Evolutionary conservation across 2,113 vertebrate species (phyloP).

Genomic region (Bos indicus): DNA sequence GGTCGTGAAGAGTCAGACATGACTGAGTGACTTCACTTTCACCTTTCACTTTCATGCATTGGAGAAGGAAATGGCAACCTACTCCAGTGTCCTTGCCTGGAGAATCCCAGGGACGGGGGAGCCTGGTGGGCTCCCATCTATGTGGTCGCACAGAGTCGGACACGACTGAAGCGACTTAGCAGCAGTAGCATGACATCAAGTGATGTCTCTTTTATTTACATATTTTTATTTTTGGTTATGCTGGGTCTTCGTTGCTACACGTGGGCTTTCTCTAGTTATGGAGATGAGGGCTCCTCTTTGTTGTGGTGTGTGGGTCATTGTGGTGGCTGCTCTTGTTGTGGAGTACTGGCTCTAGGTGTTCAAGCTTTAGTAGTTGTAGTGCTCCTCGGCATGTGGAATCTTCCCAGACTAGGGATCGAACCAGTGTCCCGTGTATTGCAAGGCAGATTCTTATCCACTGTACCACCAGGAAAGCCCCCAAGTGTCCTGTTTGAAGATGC

Average conservation of each 20-base stretch:
- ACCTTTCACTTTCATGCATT: too few relatives aligned
- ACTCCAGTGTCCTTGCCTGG: too few relatives aligned
- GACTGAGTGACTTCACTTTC: too few relatives aligned
- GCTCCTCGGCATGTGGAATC: not conserved
- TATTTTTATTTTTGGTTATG: not conserved
- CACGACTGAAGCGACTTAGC: too few relatives aligned
- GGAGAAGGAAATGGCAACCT: too few relatives aligned
- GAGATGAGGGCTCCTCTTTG: not conserved
- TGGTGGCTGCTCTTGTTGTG: not conserved
- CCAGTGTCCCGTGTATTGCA: not conserved
- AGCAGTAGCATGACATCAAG: too few relatives aligned
- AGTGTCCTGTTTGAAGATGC: not conserved
- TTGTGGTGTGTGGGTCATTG: not conserved
- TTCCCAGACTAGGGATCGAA: not conserved
- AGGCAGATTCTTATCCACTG: not conserved
- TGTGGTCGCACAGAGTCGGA: too few relatives aligned
- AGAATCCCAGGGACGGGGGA: too few relatives aligned
- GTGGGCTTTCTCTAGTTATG: not conserved
- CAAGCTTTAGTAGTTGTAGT: not conserved
- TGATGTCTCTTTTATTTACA: not conserved
- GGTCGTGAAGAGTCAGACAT: rapidly evolving
- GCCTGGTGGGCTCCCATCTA: too few relatives aligned
- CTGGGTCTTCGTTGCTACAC: not conserved
- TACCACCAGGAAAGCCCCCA: not conserved
- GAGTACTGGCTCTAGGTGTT: not conserved